Percentiles rank a stretch among this genome's conserved stretches.
phyloP scores from a whole-genome alignment of 1,140 invertebrate species.

The Popillia japonica region DNA sequence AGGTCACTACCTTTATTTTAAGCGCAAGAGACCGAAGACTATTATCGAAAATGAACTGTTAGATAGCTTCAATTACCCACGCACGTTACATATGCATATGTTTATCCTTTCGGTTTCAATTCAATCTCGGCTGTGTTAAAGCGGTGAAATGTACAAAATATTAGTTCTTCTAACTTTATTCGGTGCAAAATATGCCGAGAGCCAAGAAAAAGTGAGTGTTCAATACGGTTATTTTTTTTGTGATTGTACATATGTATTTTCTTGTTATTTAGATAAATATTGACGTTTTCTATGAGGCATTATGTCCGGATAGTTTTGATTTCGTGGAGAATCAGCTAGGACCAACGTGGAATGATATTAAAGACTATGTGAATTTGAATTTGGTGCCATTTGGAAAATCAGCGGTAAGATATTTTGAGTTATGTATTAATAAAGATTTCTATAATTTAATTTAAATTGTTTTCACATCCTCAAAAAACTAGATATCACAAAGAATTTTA shows the following conservation, averaged over 20 bases:
- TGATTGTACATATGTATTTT: background rate
- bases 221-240: background rate
- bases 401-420: conserved; percentile 62
- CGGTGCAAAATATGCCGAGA: background rate
- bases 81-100: background rate
- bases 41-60: background rate
- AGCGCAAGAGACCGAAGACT: background rate
- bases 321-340: conserved; percentile 70
- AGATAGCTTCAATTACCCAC: background rate
- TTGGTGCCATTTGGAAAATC: conserved; percentile 85
- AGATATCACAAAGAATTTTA: too few relatives aligned
- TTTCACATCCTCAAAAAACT: too few relatives aligned
- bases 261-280: conserved; percentile 46
- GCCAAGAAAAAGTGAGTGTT: background rate
- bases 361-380: conserved; percentile 63
- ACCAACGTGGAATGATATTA: conserved; percentile 62
- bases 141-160: background rate
- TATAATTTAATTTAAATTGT: background rate
- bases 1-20: conserved; percentile 22
- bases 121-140: background rate
- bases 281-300: conserved; percentile 79
- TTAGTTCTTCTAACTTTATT: background rate
- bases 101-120: background rate
- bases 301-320: conserved; percentile 79
- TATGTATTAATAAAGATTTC: too few relatives aligned